Evolutionary conservation across 2,888 invertebrate genomes (phyloP).

Genomic region (Meganola albula): DNA sequence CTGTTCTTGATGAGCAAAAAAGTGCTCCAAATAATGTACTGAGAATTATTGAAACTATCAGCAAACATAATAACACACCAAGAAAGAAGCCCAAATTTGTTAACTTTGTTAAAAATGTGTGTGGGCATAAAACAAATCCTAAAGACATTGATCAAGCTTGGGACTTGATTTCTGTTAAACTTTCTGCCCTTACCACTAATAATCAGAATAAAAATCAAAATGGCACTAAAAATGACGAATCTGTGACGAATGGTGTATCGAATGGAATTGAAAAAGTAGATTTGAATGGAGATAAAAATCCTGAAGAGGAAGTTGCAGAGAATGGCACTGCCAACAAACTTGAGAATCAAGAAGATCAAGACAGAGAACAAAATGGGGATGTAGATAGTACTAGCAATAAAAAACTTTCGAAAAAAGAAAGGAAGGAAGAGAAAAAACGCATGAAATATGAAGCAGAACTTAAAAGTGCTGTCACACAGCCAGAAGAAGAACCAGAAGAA

Average conservation of each 20-base stretch:
- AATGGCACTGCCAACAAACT: no score
- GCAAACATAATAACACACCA: slow-evolving; percentile 88
- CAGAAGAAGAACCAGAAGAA: slow-evolving; percentile 40
- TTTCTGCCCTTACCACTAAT: slow-evolving; percentile 61
- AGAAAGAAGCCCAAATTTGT: slow-evolving; percentile 90
- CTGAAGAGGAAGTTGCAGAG: slow-evolving; percentile 15
- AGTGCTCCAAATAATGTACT: slow-evolving; percentile 76
- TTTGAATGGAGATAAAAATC: slow-evolving; percentile 23
- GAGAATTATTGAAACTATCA: slow-evolving; percentile 81
- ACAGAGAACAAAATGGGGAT: slow-evolving; percentile 12
- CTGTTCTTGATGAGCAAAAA: slow-evolving; percentile 78
- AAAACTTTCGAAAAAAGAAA: slow-evolving; percentile 64
- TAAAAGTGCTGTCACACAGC: slow-evolving; percentile 49
- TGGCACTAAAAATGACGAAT: slow-evolving; percentile 22
- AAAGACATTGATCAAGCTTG: slow-evolving; percentile 82
- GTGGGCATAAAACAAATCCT: slow-evolving; percentile 75
- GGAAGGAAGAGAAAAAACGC: slow-evolving; percentile 66
- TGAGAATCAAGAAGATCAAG: slow-evolving; percentile 23
- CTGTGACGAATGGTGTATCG: slow-evolving; percentile 12
- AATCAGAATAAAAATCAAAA: slow-evolving; percentile 42
- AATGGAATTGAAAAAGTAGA: slow-evolving; percentile 15
- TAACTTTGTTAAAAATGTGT: slow-evolving; percentile 84
- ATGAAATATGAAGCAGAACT: slow-evolving; percentile 68
- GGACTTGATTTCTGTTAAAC: slow-evolving; percentile 79
- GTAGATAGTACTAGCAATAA: slow-evolving; percentile 32